Evolutionary conservation across 2,888 invertebrate species (phyloP).

Genomic region (Drosophila demipolita): DNA sequence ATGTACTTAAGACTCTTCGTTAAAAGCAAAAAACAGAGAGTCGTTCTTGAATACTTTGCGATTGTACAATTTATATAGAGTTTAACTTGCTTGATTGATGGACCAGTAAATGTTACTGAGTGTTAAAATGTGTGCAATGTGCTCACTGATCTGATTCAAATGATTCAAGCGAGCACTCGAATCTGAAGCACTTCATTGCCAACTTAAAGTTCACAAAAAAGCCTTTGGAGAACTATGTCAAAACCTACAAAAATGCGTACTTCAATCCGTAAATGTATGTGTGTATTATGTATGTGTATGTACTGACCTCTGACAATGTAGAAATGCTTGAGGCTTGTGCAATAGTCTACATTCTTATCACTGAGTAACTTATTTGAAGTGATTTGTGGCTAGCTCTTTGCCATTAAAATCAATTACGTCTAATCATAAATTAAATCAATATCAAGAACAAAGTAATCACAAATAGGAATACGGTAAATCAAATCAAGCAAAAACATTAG

Average conservation of each 20-base stretch:
- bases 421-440: not conserved
- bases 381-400: not conserved
- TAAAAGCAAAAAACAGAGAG: constrained; percentile 7
- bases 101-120: not conserved
- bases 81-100: not conserved
- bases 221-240: constrained; percentile 16
- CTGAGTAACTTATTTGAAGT: constrained; percentile 5
- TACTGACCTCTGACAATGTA: constrained; percentile 41
- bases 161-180: constrained; percentile 18
- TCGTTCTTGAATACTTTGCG: not conserved
- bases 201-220: constrained; percentile 7
- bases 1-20: constrained; percentile 1
- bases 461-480: constrained; percentile 40
- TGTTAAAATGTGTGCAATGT: not conserved
- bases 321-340: constrained; percentile 11
- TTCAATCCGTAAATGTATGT: not conserved
- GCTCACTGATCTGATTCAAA: constrained; percentile 38
- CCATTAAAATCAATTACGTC: constrained; percentile 38
- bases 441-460: constrained; percentile 29
- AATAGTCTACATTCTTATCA: constrained; percentile 20
- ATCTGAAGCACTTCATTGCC: constrained; percentile 26
- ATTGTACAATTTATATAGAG: not conserved
- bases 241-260: not conserved
- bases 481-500: constrained; percentile 35
- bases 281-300: constrained; percentile 8